Percentiles rank a stretch among this genome's conserved stretches.
phyloP scores from a whole-genome alignment of 2,113 vertebrate genomes.

The Cnemophilus loriae region DNA sequence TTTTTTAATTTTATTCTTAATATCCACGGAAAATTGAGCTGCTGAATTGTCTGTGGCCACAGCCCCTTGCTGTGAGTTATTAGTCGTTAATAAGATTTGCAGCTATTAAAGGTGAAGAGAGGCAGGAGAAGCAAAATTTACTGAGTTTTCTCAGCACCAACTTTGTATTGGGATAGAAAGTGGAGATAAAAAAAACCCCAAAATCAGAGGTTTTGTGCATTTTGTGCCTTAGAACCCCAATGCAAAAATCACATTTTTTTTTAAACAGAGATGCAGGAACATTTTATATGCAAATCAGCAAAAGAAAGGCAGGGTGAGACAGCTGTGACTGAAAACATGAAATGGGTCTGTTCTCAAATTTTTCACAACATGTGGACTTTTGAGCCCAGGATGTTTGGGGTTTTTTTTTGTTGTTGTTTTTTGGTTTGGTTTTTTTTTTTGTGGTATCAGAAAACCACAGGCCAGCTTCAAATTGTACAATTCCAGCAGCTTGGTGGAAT shows the following conservation, averaged over 20 bases:
- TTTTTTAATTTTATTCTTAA: not conserved
- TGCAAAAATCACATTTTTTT: not conserved
- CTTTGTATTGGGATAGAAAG: not conserved
- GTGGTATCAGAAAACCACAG: not conserved
- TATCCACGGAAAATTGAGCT: not conserved
- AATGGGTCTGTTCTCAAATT: not conserved
- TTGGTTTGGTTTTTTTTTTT: too few relatives aligned
- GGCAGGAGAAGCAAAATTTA: not conserved
- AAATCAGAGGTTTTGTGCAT: not conserved
- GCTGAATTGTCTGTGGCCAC: not conserved
- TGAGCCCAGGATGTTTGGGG: not conserved
- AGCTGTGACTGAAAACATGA: not conserved
- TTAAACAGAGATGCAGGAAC: not conserved
- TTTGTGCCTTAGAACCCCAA: not conserved
- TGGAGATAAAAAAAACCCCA: fast-evolving
- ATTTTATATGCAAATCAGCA: not conserved
- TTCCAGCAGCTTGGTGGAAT: not conserved
- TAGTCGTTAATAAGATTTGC: not conserved
- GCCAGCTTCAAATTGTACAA: not conserved
- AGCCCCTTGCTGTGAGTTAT: not conserved
- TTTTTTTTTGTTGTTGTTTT: too few relatives aligned
- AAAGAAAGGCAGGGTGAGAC: not conserved
- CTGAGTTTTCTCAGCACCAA: not conserved
- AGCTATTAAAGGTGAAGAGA: not conserved
- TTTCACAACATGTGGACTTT: not conserved